A percentile compares a stretch with the other conserved stretches of the same genome.
phyloP scores from a whole-genome alignment of 2,113 vertebrate genomes.

The Montifringilla adamsi region DNA sequence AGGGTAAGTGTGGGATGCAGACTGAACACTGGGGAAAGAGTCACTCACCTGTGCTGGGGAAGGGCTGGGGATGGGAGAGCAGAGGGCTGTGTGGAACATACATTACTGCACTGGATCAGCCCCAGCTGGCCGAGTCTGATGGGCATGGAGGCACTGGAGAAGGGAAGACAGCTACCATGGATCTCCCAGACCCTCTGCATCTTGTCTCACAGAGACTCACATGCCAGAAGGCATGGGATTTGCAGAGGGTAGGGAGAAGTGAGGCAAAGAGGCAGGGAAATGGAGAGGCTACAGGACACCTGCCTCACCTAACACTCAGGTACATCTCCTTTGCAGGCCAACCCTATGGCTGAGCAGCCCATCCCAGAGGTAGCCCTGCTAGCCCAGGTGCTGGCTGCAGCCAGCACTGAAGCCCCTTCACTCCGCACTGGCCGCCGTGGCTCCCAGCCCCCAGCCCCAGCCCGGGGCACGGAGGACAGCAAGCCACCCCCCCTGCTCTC shows the following conservation, averaged over 20 bases:
- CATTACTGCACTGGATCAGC: accelerated
- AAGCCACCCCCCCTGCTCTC: neutral
- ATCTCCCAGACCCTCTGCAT: neutral
- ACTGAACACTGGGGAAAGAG: neutral
- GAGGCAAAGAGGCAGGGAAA: neutral
- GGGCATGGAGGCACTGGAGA: neutral
- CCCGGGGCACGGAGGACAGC: slow-evolving; percentile 33
- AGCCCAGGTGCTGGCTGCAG: neutral
- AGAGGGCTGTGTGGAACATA: accelerated
- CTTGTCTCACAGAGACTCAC: accelerated
- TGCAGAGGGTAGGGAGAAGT: neutral
- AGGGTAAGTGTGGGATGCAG: neutral
- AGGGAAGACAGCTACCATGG: neutral
- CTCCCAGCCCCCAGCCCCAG: slow-evolving; percentile 40
- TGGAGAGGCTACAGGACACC: neutral
- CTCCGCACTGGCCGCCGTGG: neutral
- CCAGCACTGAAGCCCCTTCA: neutral
- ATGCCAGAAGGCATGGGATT: neutral
- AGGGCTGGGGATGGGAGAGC: neutral
- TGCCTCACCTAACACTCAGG: neutral
- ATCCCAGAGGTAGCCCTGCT: neutral
- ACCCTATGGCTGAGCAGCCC: neutral
- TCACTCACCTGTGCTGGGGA: accelerated
- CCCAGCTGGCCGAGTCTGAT: neutral
- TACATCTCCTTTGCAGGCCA: neutral